A percentile compares a stretch with the other conserved stretches of the same genome.
Conservation (phyloP, 2,113 vertebrate species). For the Chaetodon auriga region DNA sequence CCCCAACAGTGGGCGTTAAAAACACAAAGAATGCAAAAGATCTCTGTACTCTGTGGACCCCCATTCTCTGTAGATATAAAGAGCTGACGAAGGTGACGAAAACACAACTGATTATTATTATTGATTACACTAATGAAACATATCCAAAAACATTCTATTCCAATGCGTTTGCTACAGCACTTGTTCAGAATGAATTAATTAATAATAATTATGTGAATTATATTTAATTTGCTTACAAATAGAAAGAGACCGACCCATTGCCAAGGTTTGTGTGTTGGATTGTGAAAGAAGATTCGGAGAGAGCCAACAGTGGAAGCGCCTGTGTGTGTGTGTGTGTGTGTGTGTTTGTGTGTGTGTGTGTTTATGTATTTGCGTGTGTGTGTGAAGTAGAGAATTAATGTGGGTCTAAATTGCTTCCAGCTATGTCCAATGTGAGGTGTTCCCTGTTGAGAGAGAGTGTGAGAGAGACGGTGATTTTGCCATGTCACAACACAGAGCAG, state of each 20-base stretch:
- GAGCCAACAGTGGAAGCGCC: background rate
- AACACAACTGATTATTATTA: no score
- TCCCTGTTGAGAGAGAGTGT: conserved; percentile 29
- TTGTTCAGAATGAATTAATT: background rate
- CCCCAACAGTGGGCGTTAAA: no score
- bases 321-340: conserved; percentile 4
- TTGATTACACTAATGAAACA: background rate
- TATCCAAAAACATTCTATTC: no score
- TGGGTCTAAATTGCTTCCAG: conserved; percentile 42
- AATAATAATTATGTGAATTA: background rate
- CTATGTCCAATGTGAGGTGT: conserved; percentile 45
- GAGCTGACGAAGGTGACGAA: no score
- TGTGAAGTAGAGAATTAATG: conserved; percentile 38
- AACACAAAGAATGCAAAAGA: no score
- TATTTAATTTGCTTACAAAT: background rate
- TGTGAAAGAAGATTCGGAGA: background rate
- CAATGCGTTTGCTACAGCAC: background rate
- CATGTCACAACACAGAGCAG: conserved; percentile 57
- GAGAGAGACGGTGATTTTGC: conserved; percentile 25
- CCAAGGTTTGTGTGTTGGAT: background rate
- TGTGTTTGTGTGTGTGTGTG: conserved; percentile 7
- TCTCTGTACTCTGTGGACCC: no score
- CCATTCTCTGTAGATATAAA: no score
- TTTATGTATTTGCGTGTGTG: conserved; percentile 4
- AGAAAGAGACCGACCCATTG: background rate